Conservation (phyloP, 1,140 invertebrate species). For the Antheraea mylitta region DNA sequence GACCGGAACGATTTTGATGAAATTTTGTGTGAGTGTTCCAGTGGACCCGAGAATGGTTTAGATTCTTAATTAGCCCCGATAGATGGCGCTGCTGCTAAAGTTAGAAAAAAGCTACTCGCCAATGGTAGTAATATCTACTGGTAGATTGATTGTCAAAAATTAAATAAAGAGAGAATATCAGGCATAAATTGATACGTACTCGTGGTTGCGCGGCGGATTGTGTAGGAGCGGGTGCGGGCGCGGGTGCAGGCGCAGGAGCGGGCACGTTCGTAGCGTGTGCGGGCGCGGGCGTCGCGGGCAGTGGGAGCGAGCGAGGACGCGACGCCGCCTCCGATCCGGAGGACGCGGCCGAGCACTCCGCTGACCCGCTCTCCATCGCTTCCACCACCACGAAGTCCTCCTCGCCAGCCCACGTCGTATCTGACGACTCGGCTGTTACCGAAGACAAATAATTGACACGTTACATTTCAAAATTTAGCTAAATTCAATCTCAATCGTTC, state of each 20-base stretch:
- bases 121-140: neutral
- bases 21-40: too few relatives aligned
- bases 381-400: constrained; percentile 95
- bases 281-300: constrained; percentile 28
- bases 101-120: too few relatives aligned
- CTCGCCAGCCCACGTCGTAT: constrained; percentile 80
- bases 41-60: too few relatives aligned
- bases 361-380: constrained; percentile 53
- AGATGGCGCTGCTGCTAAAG: too few relatives aligned
- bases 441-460: too few relatives aligned
- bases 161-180: too few relatives aligned
- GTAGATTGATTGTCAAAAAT: too few relatives aligned
- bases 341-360: constrained; percentile 49
- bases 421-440: constrained; percentile 60
- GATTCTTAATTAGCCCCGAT: too few relatives aligned
- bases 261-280: constrained; percentile 15
- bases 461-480: too few relatives aligned
- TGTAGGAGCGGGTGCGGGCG: constrained; percentile 9
- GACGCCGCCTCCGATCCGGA: constrained; percentile 71
- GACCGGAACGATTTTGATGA: too few relatives aligned
- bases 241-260: constrained; percentile 16
- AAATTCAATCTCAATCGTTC: too few relatives aligned
- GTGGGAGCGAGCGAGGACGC: constrained; percentile 55
- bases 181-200: neutral
- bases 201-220: constrained; percentile 6